Base-by-base conservation (phyloP, 2,113 vertebrate genomes). In the Ageneiosus marmoratus region DNA sequence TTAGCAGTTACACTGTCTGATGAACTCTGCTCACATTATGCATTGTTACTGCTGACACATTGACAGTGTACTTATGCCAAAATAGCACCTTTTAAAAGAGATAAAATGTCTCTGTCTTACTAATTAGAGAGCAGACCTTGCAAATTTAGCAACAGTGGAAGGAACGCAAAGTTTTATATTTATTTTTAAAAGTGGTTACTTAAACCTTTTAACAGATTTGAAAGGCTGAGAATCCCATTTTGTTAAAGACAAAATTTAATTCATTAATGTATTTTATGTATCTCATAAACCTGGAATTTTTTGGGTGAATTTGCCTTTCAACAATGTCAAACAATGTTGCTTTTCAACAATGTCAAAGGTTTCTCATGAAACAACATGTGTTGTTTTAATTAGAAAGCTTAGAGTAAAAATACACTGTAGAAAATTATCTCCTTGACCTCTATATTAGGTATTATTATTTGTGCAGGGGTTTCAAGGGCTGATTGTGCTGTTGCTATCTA, bases 21-120 rank as follows among this genome's bases (percentile, higher is more conserved):
- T 82, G 81, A 81, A 58, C 72, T 50, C 69, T 81, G 65, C 46
- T 89, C 72, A 88, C 82, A 20, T 86, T 86, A 82, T 72, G 84
- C 85, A 91, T 83, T 93, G 91, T 88, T 89, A 84, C 79, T 53
- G 20, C 76, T 77, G 55, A 37, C 55, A 82, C 82, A 81, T 87
- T 91, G 89, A 89, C 89, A 89, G 88, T 69, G 79, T 84, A 84
- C 86, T 88, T 89, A 77, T 87, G 67, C 86, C 85, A 87, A 89
- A 91, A 92, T 91, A 90, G 88, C 87, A 89, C 72, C 76, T 81
- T 87, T 85, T 87, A 91, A 87, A 81, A 83, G 80, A 88, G 76
- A 74, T 76, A 89, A 90, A 86, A 89, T 88, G 85, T 92, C 88
- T 88, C 89, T 89, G 88, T 87, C 85, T 88, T 50, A 63, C 85